Conservation (phyloP, 2,113 vertebrate species). For the Triplophysa dalaica region DNA sequence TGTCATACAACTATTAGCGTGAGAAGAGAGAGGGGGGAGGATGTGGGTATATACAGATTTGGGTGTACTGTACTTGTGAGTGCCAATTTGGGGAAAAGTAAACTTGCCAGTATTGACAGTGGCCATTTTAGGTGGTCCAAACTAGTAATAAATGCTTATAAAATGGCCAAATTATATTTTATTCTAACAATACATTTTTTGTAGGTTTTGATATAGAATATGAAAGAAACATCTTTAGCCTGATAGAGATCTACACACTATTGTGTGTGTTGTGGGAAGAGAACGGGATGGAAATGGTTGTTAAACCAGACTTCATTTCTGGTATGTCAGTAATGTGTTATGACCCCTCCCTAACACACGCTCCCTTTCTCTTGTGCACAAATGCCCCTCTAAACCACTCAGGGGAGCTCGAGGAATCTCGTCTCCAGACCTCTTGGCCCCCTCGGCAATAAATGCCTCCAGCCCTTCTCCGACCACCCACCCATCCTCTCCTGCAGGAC, state of each 20-base stretch:
- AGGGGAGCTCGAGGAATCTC: slow-evolving; percentile 30
- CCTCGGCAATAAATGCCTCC: slow-evolving; percentile 23
- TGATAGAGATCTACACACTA: no score
- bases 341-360: slow-evolving; percentile 12
- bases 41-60: not conserved
- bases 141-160: no score
- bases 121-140: no score
- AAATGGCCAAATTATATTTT: no score
- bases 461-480: slow-evolving; percentile 31
- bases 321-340: slow-evolving; percentile 54
- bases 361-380: slow-evolving; percentile 20
- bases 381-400: slow-evolving; percentile 21
- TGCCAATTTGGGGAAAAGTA: no score
- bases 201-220: no score
- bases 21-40: not conserved
- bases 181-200: no score
- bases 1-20: slow-evolving; percentile 8
- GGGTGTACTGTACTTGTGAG: not conserved
- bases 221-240: no score
- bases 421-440: slow-evolving; percentile 31
- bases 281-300: slow-evolving; percentile 15
- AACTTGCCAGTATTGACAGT: no score
- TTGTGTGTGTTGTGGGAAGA: slow-evolving; percentile 9
- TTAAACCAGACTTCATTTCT: slow-evolving; percentile 47
- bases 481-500: slow-evolving; percentile 45